Percentiles rank a stretch among this genome's conserved stretches.
Conservation (phyloP, 2,797 vertebrate genomes). For the Octomys mimax region DNA sequence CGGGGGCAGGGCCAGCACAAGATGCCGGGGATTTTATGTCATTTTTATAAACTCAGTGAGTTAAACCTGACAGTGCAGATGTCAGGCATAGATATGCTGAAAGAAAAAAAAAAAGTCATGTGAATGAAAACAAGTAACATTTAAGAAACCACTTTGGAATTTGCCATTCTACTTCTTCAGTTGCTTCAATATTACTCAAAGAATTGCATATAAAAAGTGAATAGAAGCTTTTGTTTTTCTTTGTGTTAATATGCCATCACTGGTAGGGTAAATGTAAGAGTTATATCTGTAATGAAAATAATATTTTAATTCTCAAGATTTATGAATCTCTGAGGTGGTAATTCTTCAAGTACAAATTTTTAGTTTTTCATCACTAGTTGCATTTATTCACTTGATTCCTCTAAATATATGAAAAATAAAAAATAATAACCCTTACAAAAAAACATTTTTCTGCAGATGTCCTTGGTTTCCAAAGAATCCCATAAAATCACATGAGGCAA, state of each 20-base stretch:
- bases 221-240: slow-evolving; percentile 50
- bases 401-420: background rate
- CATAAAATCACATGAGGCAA: slow-evolving; percentile 47
- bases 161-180: background rate
- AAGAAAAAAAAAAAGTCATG: background rate
- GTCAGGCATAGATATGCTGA: background rate
- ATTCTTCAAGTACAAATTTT: background rate
- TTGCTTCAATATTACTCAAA: slow-evolving; percentile 28
- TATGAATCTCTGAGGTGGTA: background rate
- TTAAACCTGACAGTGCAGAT: background rate
- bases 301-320: background rate
- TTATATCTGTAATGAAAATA: background rate
- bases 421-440: background rate
- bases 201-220: slow-evolving; percentile 16
- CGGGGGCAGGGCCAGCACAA: too few species aligned
- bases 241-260: slow-evolving; percentile 20
- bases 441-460: background rate
- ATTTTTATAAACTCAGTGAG: background rate
- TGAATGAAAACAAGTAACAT: slow-evolving; percentile 56
- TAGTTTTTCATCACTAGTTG: background rate
- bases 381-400: slow-evolving; percentile 25
- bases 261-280: slow-evolving; percentile 33
- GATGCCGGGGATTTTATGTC: background rate
- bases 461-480: slow-evolving; percentile 63
- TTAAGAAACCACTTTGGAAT: slow-evolving; percentile 42